Evolutionary conservation across 2,113 vertebrate species (phyloP).

Genomic region (Phainopepla nitens): DNA sequence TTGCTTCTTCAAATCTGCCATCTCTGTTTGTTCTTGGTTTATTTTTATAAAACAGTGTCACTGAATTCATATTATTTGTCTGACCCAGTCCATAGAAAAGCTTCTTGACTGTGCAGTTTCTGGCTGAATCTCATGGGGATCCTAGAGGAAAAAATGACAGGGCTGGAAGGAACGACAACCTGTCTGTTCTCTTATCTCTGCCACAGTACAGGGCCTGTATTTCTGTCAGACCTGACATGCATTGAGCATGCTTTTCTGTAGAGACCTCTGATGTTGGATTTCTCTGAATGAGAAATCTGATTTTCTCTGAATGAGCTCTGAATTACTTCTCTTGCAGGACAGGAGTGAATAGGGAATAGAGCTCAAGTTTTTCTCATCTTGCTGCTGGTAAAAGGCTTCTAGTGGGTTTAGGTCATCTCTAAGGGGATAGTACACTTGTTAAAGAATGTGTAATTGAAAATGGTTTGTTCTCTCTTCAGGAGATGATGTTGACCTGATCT

Average conservation of each 20-base stretch:
- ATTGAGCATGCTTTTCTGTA: neutral
- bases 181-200: neutral
- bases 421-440: neutral
- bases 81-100: neutral
- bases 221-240: conserved; percentile 3
- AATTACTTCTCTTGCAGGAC: neutral
- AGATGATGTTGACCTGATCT: neutral
- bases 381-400: neutral
- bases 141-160: neutral
- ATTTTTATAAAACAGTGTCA: neutral
- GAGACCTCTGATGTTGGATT: neutral
- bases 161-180: neutral
- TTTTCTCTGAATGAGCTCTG: neutral
- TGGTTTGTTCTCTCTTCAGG: neutral
- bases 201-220: neutral
- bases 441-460: neutral
- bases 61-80: neutral
- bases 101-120: neutral
- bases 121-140: neutral
- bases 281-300: too few species aligned
- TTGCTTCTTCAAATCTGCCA: neutral
- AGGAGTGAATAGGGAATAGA: neutral
- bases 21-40: neutral
- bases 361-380: neutral
- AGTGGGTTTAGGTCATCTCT: neutral